Evolutionary conservation across 2,113 vertebrate genomes (phyloP), one percentile per base, ranked within the genome.

Genomic region (Sardina pilchardus): DNA sequence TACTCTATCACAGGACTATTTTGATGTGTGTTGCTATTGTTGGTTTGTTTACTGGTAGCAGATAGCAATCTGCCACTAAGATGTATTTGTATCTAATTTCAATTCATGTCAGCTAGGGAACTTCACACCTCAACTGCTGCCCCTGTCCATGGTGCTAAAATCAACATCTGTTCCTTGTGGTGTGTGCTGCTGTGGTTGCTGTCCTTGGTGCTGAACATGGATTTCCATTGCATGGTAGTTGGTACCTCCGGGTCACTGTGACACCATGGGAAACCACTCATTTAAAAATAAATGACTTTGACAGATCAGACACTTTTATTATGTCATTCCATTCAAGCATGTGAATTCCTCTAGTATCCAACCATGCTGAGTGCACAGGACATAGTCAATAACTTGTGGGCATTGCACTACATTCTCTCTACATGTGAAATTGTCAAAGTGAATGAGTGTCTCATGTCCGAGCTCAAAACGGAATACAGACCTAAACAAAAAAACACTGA

Each of bases 251-350:
- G 71, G 71, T 78, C 26, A 78, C 26, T 39, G 12, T 36, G 71
- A 34, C 34, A 36, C 14, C 30, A 5, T 78, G 71, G 71, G 71
- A 78, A 78, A 78, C 71, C 71, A 36, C 30, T 78, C 71, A 36
- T 78, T 78, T 78, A 78, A 78, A 78, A 78, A 78, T 78, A 78
- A 78, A 78, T 78, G 71, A 78, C 71, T 78, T 67, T 67, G 63
- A 67, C 63, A 67, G 30, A 36, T 78, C 71, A 34, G 71, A 78
- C 71, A 78, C 71, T 78, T 78, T 36, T 36, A 78, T 78, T 34
- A 36, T 78, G 71, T 78, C 30, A 78, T 78, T 78, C 16, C 71
- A 78, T 30, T 78, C 71, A 36, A 36, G 30, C 71, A 78, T 78
- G 71, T 78, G 16, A 78, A 78, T 34, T 78, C 0, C 30, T 36